Conservation (phyloP, 2,888 invertebrate genomes). For the Cancer borealis region DNA sequence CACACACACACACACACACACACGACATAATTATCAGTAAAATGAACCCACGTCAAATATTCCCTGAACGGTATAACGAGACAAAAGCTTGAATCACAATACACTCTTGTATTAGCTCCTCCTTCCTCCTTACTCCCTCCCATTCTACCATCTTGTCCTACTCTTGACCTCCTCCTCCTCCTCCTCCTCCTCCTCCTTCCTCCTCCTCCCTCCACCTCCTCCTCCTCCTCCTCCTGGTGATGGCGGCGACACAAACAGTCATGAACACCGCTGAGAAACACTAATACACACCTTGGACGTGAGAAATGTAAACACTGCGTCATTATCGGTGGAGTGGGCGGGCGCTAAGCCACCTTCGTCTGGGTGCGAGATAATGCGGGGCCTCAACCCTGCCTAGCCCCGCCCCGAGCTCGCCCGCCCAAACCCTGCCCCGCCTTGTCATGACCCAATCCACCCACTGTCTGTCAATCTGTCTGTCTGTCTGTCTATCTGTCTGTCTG, state of each 20-base stretch:
- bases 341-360: background rate
- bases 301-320: background rate
- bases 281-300: background rate
- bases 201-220: background rate
- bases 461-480: too few species aligned
- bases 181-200: background rate
- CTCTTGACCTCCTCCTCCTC: background rate
- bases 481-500: too few species aligned
- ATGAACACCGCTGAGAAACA: background rate
- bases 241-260: background rate
- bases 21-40: background rate
- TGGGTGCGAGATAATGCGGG: background rate
- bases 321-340: background rate
- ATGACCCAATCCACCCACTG: background rate
- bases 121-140: background rate
- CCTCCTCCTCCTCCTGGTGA: background rate
- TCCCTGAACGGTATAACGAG: background rate
- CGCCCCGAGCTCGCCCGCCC: background rate
- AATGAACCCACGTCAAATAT: background rate
- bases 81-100: background rate
- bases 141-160: background rate
- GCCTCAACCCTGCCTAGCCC: background rate
- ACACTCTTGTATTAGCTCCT: background rate
- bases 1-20: constrained; percentile 61
- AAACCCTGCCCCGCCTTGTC: background rate